Evolutionary conservation across 2,113 vertebrate genomes (phyloP), one percentile per base, ranked within the genome.

Genomic region (Neomonachus schauinslandi): DNA sequence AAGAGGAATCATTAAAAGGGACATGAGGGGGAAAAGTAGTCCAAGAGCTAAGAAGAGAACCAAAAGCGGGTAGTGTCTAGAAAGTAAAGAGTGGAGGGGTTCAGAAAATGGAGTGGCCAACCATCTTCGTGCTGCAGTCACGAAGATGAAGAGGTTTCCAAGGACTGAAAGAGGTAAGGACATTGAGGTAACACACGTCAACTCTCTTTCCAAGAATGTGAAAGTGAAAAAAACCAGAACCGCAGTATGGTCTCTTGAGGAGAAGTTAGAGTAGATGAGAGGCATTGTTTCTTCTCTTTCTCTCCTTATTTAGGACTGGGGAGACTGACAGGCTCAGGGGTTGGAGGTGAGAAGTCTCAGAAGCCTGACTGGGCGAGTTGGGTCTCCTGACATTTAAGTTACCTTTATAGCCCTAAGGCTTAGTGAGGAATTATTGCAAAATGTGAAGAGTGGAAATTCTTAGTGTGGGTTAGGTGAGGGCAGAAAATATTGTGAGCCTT

Each of bases 361-460:
- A 90, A 69, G 46, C 71, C 49, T 67, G 31, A 72, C 5, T 7
- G 26, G 39, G 33, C 4, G 21, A 63, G 7, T 19, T 19, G n/a
- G 21, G 36, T 85, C 10, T 72, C 69, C 63, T 85, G 36, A 1
- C 14, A 42, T 49, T 74, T n/a, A 59, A 81, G 21, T 88, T 90
- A 49, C 72, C 36, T 92, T 79, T 77, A 59, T 22, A 94, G 76
- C 31, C 57, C 42, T 91, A 36, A 92, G 16, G 22, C 33, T 42
- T 55, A 72, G n/a, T 46, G n/a, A 94, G 6, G 19, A 65, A 19
- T 71, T 84, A 49, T 1, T 82, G 21, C 26, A 33, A 80, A 83
- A 86, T n/a, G 15, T 69, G 33, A 74, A 93, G 39, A 84, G 28
- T 11, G 8, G 57, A 55, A 96, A 77, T 79, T 72, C 89, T 94